These are phyloP conservation scores for Clusia tigrina DNA, from an alignment of 2,888 invertebrate genomes.

Conservation along the genomic window DNA sequence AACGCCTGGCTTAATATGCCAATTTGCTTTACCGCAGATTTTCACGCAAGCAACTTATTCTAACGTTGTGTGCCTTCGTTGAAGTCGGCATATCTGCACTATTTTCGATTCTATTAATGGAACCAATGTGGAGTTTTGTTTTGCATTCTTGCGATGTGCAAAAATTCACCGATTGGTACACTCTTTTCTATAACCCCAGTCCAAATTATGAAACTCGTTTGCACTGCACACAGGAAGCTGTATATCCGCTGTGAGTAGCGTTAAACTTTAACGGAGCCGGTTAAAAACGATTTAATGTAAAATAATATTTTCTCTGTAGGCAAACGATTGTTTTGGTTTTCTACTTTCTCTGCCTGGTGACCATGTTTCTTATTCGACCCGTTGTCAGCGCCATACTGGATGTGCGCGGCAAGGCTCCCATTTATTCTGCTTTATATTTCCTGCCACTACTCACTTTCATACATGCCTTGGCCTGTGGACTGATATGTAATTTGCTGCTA, in stretches of 20 bases:
- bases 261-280: not conserved
- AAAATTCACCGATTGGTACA: conserved; percentile 95
- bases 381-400: conserved; percentile 74
- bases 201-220: conserved; percentile 88
- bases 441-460: conserved; percentile 86
- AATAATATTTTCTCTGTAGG: conserved; percentile 66
- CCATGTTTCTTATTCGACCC: conserved; percentile 82
- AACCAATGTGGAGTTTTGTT: conserved; percentile 80
- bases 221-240: conserved; percentile 97
- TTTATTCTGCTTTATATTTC: conserved; percentile 94
- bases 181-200: conserved; percentile 90
- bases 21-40: conserved; percentile 63
- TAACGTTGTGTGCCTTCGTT: conserved; percentile 83
- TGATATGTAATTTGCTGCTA: conserved; percentile 94
- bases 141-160: conserved; percentile 82
- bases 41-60: conserved; percentile 75
- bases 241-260: conserved; percentile 89
- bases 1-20: not conserved
- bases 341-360: conserved; percentile 81
- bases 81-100: conserved; percentile 82
- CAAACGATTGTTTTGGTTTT: conserved; percentile 92
- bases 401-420: conserved; percentile 78
- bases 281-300: conserved; percentile 12
- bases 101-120: conserved; percentile 79
- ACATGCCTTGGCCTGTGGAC: conserved; percentile 89